Base-by-base conservation (phyloP, 2,113 vertebrate genomes). In the Cyphomyrus plagiostoma region DNA sequence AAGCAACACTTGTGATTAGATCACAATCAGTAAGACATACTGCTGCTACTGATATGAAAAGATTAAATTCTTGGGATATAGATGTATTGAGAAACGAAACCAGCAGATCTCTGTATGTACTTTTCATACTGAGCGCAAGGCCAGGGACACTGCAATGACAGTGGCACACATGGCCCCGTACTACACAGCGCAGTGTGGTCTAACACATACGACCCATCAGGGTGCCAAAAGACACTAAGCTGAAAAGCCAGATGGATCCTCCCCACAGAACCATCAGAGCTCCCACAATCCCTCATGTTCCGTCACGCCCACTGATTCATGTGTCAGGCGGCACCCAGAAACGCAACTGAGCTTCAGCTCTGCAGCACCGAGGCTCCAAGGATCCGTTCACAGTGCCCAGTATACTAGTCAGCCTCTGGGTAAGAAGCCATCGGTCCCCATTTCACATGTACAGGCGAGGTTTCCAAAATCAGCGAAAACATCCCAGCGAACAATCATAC, bases 281-380 rank as follows among this genome's bases (percentile, higher is more conserved):
- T 85, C 82, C 82, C 45, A 85, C 42, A 85, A 85, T 85, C 21
- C 42, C 21, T 85, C 82, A 85, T 46, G 82, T n/a, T 85, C 82
- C 23, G 45, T 48, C 46, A 85, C 42, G 11, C 21, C 82, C 23
- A 85, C 46, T 11, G 45, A 46, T 4, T 85, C 46, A 49, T 49
- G 15, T 26, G 21, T 83, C 21, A 83, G n/a, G 62, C 13, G 62
- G n/a, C n/a, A 11, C 62, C 62, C n/a, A 70, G 74, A 42, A 80
- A 42, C 35, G 6, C 74, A 42, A 7, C 74, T 42, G 74, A 80
- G 74, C 74, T 39, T 42, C 74, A 42, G 15, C 30, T 11, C 17
- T 80, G 30, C 74, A 80, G 15, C 35, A 4, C 62, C 3, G n/a
- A 30, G 3, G 62, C 62, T 30, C 62, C 62, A 26, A 42, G 74